A percentile compares a stretch with the other conserved stretches of the same genome.
Conservation (phyloP, 2,113 vertebrate species). For the Cyanoderma ruficeps region DNA sequence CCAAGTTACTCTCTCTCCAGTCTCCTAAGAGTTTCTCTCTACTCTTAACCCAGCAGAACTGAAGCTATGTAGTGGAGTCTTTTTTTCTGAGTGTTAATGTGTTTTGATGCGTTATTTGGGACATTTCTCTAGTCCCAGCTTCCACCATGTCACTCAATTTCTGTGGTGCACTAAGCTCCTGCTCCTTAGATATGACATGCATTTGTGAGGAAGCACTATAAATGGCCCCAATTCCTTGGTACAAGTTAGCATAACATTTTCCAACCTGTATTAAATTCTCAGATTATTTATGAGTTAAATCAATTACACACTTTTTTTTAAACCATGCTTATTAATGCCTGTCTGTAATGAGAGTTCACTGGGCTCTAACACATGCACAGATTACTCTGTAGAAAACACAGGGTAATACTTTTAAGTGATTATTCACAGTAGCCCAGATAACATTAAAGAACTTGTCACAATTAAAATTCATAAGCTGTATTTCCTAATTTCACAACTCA, state of each 20-base stretch:
- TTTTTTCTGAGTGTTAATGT: neutral
- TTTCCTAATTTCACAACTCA: neutral
- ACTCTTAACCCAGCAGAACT: neutral
- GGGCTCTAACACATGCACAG: neutral
- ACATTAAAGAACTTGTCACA: neutral
- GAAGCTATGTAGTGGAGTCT: neutral
- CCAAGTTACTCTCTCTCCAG: neutral
- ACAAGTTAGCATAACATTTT: neutral
- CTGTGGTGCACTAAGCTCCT: neutral
- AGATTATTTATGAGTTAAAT: neutral
- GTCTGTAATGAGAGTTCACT: neutral
- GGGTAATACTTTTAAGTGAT: neutral
- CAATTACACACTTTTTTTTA: neutral
- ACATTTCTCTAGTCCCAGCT: neutral
- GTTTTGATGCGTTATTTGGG: neutral
- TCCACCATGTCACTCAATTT: neutral
- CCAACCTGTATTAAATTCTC: neutral
- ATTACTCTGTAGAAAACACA: neutral
- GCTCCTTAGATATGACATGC: neutral
- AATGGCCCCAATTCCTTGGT: neutral
- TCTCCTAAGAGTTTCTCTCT: neutral
- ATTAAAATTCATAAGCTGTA: neutral
- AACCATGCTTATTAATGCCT: neutral
- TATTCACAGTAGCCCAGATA: neutral
- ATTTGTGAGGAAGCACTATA: neutral